Evolutionary conservation across 1,140 invertebrate genomes (phyloP), one percentile per base, ranked within the genome.

Genomic region (Acromyrmex echinatior): DNA sequence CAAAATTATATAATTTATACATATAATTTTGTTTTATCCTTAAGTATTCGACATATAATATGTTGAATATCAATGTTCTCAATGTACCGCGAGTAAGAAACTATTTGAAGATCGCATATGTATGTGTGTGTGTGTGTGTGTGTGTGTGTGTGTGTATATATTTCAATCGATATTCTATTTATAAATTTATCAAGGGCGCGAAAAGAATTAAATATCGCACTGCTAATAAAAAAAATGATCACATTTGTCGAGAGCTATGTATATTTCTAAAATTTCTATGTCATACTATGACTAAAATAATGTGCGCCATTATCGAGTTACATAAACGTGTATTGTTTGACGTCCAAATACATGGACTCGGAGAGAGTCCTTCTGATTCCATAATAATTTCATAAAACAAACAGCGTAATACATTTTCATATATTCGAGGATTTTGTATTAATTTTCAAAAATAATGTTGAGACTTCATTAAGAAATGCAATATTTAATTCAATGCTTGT

Each of bases 291-390:
- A 62, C 63, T 81, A 76, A 84, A 82, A 62, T 84, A 74, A 74
- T 62, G 70, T 10, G 7, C 28, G 45, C 9, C n/a, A 62, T 76
- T 84, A 84, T 84, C 56, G 21, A 60, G 39, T 62, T 76, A 65
- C 80, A 63, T 76, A 84, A 76, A 76, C 80, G 25, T 28, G 39
- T 56, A 62, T 76, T 74, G 70, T 74, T 76, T 84, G 70, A 76
- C 35, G 49, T 76, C 18, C 39, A 60, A 74, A 74, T 74, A 39
- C 25, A 31, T 28, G 14, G 25, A 74, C 31, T 74, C 68, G 9
- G 39, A 21, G 70, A 28, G 70, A n/a, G 71, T 60, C 53, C 18
- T 84, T 74, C 53, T 74, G 56, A 58, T 84, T 31, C 31, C 21
- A 49, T 74, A 39, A 84, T 74, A 76, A 84, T 84, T 51, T 63